Evolutionary conservation across 2,797 vertebrate species (phyloP).

Genomic region (Enoplosus armatus): DNA sequence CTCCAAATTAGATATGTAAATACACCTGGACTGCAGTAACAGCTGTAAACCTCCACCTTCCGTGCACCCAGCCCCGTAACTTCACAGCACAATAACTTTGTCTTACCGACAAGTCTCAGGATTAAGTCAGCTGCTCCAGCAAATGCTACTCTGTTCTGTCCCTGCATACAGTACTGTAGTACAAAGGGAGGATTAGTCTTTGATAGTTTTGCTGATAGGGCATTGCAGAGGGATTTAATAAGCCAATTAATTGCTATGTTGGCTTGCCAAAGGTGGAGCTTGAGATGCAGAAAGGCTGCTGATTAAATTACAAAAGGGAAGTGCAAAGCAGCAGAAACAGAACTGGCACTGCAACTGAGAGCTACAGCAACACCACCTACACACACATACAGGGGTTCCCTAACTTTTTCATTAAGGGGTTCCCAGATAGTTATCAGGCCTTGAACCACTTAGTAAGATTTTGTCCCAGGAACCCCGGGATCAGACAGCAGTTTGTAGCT

Average conservation of each 20-base stretch:
- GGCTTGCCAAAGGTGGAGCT: slow-evolving; percentile 77
- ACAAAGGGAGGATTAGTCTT: slow-evolving; percentile 80
- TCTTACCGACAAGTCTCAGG: slow-evolving; percentile 50
- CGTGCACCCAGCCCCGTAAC: not conserved
- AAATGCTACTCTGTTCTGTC: slow-evolving; percentile 31
- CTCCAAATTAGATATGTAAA: slow-evolving; percentile 26
- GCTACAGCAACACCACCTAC: slow-evolving; percentile 28
- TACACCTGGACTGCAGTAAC: slow-evolving; percentile 29
- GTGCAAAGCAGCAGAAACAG: slow-evolving; percentile 66
- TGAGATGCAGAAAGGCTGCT: slow-evolving; percentile 61
- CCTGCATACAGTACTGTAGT: slow-evolving; percentile 42
- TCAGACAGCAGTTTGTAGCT: slow-evolving; percentile 22
- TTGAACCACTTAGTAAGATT: slow-evolving; percentile 21
- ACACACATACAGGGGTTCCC: slow-evolving; percentile 40
- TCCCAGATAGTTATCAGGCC: slow-evolving; percentile 31
- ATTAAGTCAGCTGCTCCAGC: slow-evolving; percentile 60
- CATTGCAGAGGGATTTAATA: slow-evolving; percentile 81
- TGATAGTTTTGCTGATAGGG: slow-evolving; percentile 83
- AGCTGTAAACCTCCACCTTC: slow-evolving; percentile 26
- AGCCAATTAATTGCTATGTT: slow-evolving; percentile 82
- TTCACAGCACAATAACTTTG: slow-evolving; percentile 48
- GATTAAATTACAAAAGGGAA: slow-evolving; percentile 74
- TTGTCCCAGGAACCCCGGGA: slow-evolving; percentile 2
- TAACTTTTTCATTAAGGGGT: slow-evolving; percentile 35
- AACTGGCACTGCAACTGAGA: slow-evolving; percentile 54